Evolutionary conservation across 2,797 vertebrate genomes (phyloP).

Genomic region (Argentina silus): DNA sequence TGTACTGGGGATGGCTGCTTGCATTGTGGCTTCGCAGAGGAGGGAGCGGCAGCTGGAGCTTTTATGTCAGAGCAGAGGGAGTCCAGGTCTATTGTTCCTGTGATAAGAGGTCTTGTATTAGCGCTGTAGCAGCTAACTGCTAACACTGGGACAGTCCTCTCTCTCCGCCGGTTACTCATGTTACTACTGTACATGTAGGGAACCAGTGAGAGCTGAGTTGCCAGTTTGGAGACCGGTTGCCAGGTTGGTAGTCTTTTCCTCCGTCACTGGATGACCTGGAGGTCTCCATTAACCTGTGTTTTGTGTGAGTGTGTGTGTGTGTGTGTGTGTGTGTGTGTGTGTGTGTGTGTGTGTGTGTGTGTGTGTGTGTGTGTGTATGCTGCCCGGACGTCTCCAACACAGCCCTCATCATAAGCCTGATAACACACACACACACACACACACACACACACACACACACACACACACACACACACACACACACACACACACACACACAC

Average conservation of each 20-base stretch:
- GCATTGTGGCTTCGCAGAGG: not conserved
- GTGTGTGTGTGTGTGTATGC: slow-evolving; percentile 9
- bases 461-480: slow-evolving; percentile 15
- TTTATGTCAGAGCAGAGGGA: slow-evolving; percentile 55
- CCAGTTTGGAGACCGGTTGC: slow-evolving; percentile 30
- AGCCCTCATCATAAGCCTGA: slow-evolving; percentile 11
- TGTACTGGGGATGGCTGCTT: no score
- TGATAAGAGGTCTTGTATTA: slow-evolving; percentile 69
- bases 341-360: slow-evolving; percentile 14
- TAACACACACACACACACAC: slow-evolving; percentile 5
- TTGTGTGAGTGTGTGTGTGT: not conserved
- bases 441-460: slow-evolving; percentile 9
- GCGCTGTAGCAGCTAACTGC: slow-evolving; percentile 27
- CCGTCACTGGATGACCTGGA: no score
- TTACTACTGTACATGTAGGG: slow-evolving; percentile 44
- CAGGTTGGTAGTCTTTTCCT: not conserved
- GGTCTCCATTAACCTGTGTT: not conserved
- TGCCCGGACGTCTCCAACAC: slow-evolving; percentile 25
- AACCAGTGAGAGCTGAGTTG: slow-evolving; percentile 23
- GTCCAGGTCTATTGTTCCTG: slow-evolving; percentile 68
- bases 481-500: slow-evolving; percentile 20
- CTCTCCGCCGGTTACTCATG: slow-evolving; percentile 27
- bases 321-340: not conserved
- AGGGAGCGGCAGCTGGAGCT: not conserved
- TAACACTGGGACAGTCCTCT: slow-evolving; percentile 23